A percentile compares a stretch with the other conserved stretches of the same genome.
Conservation (phyloP, 2,797 vertebrate genomes). For the Pseudochirops cupreus region DNA sequence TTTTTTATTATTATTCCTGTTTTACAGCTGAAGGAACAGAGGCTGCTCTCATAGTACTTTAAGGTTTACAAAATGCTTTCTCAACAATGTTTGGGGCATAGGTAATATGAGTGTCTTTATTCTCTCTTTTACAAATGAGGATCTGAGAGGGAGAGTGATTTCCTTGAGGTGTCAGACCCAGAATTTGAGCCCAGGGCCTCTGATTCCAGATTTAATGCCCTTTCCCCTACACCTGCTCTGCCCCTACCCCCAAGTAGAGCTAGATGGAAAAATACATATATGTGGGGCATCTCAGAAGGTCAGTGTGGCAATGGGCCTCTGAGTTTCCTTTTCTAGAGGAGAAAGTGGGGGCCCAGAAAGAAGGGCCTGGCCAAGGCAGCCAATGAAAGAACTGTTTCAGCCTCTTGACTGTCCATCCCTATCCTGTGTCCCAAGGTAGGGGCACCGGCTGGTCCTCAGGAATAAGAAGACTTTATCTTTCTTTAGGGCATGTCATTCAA, state of each 20-base stretch:
- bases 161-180: neutral
- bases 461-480: constrained; percentile 1
- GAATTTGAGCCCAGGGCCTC: neutral
- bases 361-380: fast-evolving
- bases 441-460: neutral
- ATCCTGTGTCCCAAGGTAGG: neutral
- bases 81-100: neutral
- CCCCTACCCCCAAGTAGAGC: neutral
- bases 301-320: neutral
- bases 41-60: neutral
- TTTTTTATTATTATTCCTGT: neutral
- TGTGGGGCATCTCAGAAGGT: neutral
- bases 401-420: neutral
- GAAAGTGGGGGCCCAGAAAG: neutral
- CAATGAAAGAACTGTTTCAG: neutral
- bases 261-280: neutral
- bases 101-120: neutral
- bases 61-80: neutral
- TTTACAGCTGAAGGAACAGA: neutral
- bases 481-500: neutral
- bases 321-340: neutral
- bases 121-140: neutral
- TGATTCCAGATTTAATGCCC: neutral
- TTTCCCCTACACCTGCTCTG: neutral
- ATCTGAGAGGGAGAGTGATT: neutral